Base-by-base conservation (phyloP, 2,888 invertebrate genomes). In the Apotomis turbidana region DNA sequence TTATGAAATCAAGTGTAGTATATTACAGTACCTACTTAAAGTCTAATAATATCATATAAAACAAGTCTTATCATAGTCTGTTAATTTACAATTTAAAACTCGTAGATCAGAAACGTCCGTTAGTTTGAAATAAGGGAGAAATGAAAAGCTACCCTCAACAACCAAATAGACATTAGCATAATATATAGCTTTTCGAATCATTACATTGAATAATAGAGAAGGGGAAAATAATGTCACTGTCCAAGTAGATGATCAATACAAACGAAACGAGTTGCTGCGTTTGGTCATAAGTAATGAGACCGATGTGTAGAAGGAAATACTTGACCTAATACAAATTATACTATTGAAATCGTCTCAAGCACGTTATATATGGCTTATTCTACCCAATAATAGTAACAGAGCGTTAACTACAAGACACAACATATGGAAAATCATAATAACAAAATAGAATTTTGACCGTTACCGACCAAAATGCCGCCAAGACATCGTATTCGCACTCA, bases 381-480 rank as follows among this genome's bases (percentile, higher is more conserved):
- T 12, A 44, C 12, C 46, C 12, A 15, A 36, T 55, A 13, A 57
- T 4, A 57, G 1, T 36, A 27, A 59, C 41, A n/a, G 27, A 54
- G 8, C 8, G 52, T 52, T 13, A 60, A 52, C 8, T 41, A 6
- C 49, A 59, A 60, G 41, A 58, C 69, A 68, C 49, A 46, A 72
- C 68, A 68, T 57, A 68, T 57, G 52, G 58, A 49, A 52, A 70
- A 69, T 67, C 75, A 76, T 71, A 79, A 77, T 74, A 79, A 84
- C 82, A 78, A 80, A 82, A 76, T 76, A 79, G 57, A 79, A 81
- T 75, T 84, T 83, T 80, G 86, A 87, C 91, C 91, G 93, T 92
- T 92, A 88, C 68, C 75, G 79, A 86, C 85, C 85, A 91, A 93
- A 93, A 92, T 91, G 90, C 93, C 93, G 93, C 93, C 91, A 93